Percentiles rank a stretch among this genome's conserved stretches.
These are phyloP conservation scores for Fragum sueziense DNA, from an alignment of 2,888 invertebrate species.

Conservation along the genomic window DNA sequence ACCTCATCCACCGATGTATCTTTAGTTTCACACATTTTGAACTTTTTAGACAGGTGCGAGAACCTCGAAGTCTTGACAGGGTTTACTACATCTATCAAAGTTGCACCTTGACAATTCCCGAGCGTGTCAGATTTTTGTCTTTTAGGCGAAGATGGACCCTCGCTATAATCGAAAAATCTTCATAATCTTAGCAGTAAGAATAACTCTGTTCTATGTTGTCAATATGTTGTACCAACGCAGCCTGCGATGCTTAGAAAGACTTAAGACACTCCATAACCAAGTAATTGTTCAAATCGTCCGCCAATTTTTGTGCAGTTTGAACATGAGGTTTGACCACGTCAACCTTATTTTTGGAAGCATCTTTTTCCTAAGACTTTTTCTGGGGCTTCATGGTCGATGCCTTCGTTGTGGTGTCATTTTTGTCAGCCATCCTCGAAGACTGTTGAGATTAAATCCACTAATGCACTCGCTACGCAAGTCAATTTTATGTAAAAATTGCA, in stretches of 20 bases:
- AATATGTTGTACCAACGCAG: not conserved
- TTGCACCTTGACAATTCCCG: not conserved
- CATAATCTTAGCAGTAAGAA: not conserved
- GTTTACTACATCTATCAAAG: not conserved
- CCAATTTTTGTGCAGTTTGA: not conserved
- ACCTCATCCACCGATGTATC: conserved; percentile 3
- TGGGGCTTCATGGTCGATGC: not conserved
- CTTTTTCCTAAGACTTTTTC: not conserved
- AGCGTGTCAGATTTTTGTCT: not conserved
- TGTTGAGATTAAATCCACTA: not conserved
- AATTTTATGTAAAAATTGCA: not conserved
- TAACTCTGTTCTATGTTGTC: not conserved
- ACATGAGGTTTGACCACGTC: not conserved
- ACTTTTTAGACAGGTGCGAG: not conserved
- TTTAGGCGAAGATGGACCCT: not conserved
- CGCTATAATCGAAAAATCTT: not conserved
- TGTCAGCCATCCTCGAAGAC: not conserved
- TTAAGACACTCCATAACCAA: not conserved
- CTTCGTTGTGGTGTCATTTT: not conserved
- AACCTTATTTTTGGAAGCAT: not conserved
- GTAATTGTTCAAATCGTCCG: not conserved
- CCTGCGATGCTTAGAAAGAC: not conserved
- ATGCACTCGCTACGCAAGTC: not conserved
- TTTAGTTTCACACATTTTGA: not conserved
- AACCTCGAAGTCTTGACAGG: not conserved